Evolutionary conservation across 2,113 vertebrate species (phyloP).

Genomic region (Cyphomyrus discorhynchus): DNA sequence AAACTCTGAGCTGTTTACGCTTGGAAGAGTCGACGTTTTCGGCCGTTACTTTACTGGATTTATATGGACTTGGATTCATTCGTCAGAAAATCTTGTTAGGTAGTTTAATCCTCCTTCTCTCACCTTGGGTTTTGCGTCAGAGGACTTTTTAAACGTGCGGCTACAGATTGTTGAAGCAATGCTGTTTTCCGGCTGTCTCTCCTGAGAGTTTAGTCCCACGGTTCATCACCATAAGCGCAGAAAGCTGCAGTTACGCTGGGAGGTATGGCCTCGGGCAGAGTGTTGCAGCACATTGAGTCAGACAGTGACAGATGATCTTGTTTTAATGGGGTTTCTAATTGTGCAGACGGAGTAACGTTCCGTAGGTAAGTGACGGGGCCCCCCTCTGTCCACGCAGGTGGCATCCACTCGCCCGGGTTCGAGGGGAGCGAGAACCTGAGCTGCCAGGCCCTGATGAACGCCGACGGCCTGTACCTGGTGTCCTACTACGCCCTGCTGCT

Average conservation of each 20-base stretch:
- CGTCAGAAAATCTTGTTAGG: background rate
- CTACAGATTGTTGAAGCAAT: background rate
- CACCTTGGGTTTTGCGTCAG: background rate
- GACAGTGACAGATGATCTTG: background rate
- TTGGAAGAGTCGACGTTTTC: background rate
- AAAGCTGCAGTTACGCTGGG: background rate
- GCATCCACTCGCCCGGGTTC: conserved; percentile 79
- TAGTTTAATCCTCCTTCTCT: background rate
- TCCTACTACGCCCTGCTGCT: conserved; percentile 85
- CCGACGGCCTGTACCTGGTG: conserved; percentile 83
- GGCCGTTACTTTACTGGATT: background rate
- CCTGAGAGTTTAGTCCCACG: background rate
- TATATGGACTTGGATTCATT: background rate
- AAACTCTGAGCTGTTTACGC: background rate
- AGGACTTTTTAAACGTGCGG: background rate
- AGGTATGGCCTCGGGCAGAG: background rate
- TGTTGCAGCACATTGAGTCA: background rate
- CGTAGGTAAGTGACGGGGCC: background rate
- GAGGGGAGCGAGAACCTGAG: conserved; percentile 67
- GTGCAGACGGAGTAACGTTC: background rate
- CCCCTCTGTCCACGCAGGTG: conserved; percentile 55
- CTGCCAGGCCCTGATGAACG: conserved; percentile 86
- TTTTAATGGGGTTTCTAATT: background rate
- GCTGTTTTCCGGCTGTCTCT: background rate
- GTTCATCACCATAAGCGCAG: background rate